Base-by-base conservation (phyloP, 2,113 vertebrate genomes). In the Mormyrus iriodes region DNA sequence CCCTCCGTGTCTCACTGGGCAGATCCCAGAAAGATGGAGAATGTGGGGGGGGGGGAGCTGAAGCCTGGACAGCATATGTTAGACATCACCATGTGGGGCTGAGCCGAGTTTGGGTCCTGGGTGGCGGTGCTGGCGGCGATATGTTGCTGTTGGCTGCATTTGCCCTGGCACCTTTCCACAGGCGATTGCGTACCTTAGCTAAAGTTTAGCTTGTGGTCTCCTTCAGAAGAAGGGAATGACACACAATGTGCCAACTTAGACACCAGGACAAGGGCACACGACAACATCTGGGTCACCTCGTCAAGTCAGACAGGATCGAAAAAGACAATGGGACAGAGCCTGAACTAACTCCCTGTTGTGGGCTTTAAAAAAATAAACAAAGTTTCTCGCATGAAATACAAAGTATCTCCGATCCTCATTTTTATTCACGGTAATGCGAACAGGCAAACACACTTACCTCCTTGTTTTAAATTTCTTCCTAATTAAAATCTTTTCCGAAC, bases 11-110 rank as follows among this genome's bases (percentile, higher is more conserved):
- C 46, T 86, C 58, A 76, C 83, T n/a, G 31, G 58, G 83, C 55
- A 65, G 8, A 69, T 24, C 55, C 42, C 53, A 10, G 24, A 65
- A 17, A 49, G 46, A 73, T 49, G 1, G 39, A 85, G 35, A 31
- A 42, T 35, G 35, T n/a, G 48, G 46, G 6, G 9, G 73, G 48
- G 35, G 51, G 13, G 10, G n/a, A 1, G 12, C 5, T 44, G 17
- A 17, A 27, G 84, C 3, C 52, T 61, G 52, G 86, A 61, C 55
- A 88, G 46, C 88, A 89, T 61, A 58, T 89, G 88, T 53, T 83
- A 51, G 17, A 61, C 76, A 89, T 89, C 51, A 58, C 39, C 44
- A 17, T 15, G 27, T 27, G n/a, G 87, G 46, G 58, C 39, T 69
- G 61, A 44, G 13, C 17, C 15, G 61, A 48, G 7, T 24, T 27